Evolutionary conservation across 2,888 invertebrate species (phyloP), one percentile per base, ranked within the genome.

Genomic region (Napeogenes sylphis): DNA sequence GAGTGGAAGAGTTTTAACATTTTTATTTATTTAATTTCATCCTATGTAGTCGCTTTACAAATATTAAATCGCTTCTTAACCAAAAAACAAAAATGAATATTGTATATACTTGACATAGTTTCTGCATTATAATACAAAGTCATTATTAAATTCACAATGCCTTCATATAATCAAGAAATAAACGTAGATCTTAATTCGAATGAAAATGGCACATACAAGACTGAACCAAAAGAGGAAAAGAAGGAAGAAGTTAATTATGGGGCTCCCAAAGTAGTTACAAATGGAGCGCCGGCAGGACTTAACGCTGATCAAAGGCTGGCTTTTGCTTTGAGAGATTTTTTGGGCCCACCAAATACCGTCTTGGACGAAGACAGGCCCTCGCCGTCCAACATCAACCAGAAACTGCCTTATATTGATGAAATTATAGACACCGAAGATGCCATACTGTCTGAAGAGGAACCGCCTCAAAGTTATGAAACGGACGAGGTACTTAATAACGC

Each of bases 401-500:
- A 79, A 30, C 74, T 90, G 65, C 87, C 87, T 45, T 90, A 78
- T 66, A 88, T 90, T 68, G 90, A 89, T 64, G 90, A 90, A 69
- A 81, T 75, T 55, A 71, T 79, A 14, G 83, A 82, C 32, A 65
- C 72, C 1, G 84, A 84, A 6, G 81, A 78, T 4, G 69, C 68
- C 59, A 68, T 71, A 56, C 83, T 80, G 71, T 86, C 87, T 38
- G 88, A 85, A 51, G 88, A 81, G 56, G 90, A 89, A 63, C 81
- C 75, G 45, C 73, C 75, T 56, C 78, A 73, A 57, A 72, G 68
- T 58, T 82, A 80, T 13, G 89, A 84, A 38, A 83, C 89, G 0
- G 85, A 86, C 10, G 88, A 86, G 66, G 83, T 85, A 64, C 72
- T 85, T 47, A 87, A 85, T 73, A 90, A 87, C 69, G 89, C 88